Percentiles rank a stretch among this genome's conserved stretches.
These are phyloP conservation scores for Nomada goodeniana DNA, from an alignment of 2,888 invertebrate species.

Conservation along the genomic window DNA sequence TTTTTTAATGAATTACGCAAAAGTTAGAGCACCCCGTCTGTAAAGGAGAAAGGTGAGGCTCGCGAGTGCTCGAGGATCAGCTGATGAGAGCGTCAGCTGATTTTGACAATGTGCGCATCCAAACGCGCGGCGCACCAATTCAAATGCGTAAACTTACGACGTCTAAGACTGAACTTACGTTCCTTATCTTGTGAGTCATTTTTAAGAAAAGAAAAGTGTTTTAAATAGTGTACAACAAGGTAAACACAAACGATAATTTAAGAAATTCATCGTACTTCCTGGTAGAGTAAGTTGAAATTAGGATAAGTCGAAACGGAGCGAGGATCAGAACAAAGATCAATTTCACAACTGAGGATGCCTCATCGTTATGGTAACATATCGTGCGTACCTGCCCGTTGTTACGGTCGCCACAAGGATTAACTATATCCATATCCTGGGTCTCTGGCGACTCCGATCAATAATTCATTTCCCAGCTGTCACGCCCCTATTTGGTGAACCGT, in stretches of 20 bases:
- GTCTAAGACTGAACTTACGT: too few species aligned
- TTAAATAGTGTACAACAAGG: too few species aligned
- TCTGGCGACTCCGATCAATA: slow-evolving; percentile 75
- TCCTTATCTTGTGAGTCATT: not conserved
- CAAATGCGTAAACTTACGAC: slow-evolving; percentile 7
- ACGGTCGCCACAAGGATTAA: slow-evolving; percentile 58
- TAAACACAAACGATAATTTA: too few species aligned
- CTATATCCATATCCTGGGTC: slow-evolving; percentile 67
- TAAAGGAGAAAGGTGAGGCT: slow-evolving; percentile 17
- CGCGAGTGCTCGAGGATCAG: slow-evolving; percentile 64
- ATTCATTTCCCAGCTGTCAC: slow-evolving; percentile 76
- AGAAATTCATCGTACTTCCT: too few species aligned
- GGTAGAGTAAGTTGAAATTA: not conserved
- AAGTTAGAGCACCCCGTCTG: slow-evolving; percentile 4
- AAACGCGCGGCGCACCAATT: slow-evolving; percentile 44
- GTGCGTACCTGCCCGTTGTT: slow-evolving; percentile 54
- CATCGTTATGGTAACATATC: slow-evolving; percentile 21
- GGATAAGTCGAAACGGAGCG: not conserved
- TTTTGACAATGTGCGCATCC: slow-evolving; percentile 75
- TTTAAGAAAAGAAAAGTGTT: too few species aligned
- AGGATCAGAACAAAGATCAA: not conserved
- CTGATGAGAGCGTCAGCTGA: slow-evolving; percentile 78
- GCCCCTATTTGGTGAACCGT: slow-evolving; percentile 60
- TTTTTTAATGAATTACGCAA: too few species aligned
- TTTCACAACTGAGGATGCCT: not conserved